Base-by-base conservation (phyloP, 1,140 invertebrate species). In the Tetramorium alpestre region DNA sequence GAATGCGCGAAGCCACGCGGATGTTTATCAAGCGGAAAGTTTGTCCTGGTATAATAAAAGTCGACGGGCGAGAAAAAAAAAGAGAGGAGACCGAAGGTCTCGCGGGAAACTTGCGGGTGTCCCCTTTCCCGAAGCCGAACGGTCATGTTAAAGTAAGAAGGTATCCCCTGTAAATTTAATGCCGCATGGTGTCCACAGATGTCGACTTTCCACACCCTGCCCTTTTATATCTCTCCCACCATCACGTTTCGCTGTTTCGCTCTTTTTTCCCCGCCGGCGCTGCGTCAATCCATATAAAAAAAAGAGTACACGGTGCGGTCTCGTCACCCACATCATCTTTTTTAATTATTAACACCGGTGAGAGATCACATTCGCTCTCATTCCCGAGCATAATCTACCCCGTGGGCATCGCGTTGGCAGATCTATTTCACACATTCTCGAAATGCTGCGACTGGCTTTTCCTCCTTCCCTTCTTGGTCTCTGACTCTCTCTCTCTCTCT, bases 21-120 rank as follows among this genome's bases (percentile, higher is more conserved):
- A 73, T 84, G 80, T 84, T 84, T 84, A 84, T 84, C 80, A 38
- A 73, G 51, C 5, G 18, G 2, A 4, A 72, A 72, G 51, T 82
- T 73, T 47, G n/a, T 33, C 11, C 18, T 28, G 25, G 16, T 44
- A 38, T 60, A 73, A 60, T 41, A 84, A 47, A 84, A 73, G 38
- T 18, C 11, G 18, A 13, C 38, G 51, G 38, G 22, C 0, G 25
- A n/a, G 6, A 41, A 60, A 33, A 22, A 56, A 70, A 49, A 76
- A 62, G 28, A 56, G 22, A 13, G 18, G 6, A 44, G 64, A 38
- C 47, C 28, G 69, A 75, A 16, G 72, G 44, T 18, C 62, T 84
- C n/a, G 41, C 16, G 69, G 41, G n/a, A 73, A 84, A 73, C 69
- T 82, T 73, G 13, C 22, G 28, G 67, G 28, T 38, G 58, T 73